Percentiles rank a stretch among this genome's conserved stretches.
These are phyloP conservation scores for Acrobasis repandana DNA, from an alignment of 2,888 invertebrate species.

Conservation along the genomic window DNA sequence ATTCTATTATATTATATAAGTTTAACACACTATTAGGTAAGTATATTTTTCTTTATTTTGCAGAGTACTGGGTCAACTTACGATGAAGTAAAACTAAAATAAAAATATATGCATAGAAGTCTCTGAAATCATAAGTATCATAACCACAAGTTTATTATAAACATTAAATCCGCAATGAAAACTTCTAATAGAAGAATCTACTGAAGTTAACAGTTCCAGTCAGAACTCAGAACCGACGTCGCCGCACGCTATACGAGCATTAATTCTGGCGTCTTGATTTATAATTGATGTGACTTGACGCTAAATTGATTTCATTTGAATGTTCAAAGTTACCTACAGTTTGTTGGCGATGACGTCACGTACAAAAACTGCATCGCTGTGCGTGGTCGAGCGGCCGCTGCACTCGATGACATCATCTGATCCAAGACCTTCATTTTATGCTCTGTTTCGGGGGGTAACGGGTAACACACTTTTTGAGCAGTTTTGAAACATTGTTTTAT, in stretches of 20 bases:
- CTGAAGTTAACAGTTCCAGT: constrained; percentile 6
- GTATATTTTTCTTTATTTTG: too few species aligned
- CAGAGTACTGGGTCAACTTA: too few species aligned
- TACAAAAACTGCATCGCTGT: constrained; percentile 22
- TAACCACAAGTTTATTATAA: background rate
- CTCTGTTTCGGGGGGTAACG: too few species aligned
- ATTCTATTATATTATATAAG: too few species aligned
- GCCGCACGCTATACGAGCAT: constrained; percentile 16
- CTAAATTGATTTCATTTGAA: constrained; percentile 7
- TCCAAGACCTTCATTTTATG: constrained; percentile 4
- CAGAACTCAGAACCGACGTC: constrained; percentile 1
- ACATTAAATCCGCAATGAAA: constrained; percentile 1
- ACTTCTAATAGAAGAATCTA: constrained; percentile 5
- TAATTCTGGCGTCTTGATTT: constrained; percentile 12
- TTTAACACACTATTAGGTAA: too few species aligned
- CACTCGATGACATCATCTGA: constrained; percentile 25
- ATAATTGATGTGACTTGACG: constrained; percentile 10
- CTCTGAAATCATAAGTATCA: background rate
- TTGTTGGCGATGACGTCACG: constrained; percentile 23
- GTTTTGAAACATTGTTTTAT: background rate
- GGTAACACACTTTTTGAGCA: background rate
- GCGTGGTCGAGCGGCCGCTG: constrained; percentile 24
- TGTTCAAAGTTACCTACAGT: background rate
- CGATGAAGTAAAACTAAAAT: background rate
- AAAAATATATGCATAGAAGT: background rate